A percentile compares a stretch with the other conserved stretches of the same genome.
Evolutionary conservation across 2,113 vertebrate genomes (phyloP).

Genomic region (Baryphthengus martii): DNA sequence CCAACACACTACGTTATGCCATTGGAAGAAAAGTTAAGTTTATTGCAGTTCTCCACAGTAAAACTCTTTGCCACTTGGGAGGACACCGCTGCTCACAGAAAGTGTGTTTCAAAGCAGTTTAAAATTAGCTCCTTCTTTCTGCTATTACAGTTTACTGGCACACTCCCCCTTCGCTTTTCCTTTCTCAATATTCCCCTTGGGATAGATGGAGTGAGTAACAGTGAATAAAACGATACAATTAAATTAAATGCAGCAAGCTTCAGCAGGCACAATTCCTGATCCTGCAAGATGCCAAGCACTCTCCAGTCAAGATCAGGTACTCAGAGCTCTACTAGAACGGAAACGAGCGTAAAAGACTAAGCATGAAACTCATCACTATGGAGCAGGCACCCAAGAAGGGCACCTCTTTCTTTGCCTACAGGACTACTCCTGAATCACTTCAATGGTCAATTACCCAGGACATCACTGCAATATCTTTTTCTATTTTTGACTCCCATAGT

Average conservation of each 20-base stretch:
- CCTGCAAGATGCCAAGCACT: constrained; percentile 27
- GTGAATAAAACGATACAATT: constrained; percentile 48
- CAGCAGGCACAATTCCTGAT: constrained; percentile 4
- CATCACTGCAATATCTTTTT: constrained; percentile 26
- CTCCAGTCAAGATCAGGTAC: constrained; percentile 23
- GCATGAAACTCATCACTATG: neutral
- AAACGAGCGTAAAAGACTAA: constrained; percentile 20
- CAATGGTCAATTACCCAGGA: constrained; percentile 44
- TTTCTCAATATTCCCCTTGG: neutral
- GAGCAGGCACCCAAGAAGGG: constrained; percentile 14
- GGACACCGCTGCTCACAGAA: neutral
- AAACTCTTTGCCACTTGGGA: neutral
- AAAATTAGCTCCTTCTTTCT: constrained; percentile 11
- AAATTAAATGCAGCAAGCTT: constrained; percentile 45
- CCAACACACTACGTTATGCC: neutral
- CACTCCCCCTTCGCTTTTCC: neutral
- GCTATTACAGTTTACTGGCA: neutral
- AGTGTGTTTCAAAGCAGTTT: neutral
- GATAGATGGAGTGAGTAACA: constrained; percentile 27
- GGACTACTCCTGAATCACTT: neutral
- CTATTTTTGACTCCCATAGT: constrained; percentile 25
- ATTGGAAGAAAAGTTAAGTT: neutral
- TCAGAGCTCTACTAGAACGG: neutral
- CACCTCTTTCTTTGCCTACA: neutral
- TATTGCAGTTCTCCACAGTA: neutral